Evolutionary conservation across 2,888 invertebrate species (phyloP).

Genomic region (Holacanthella duospinosa): DNA sequence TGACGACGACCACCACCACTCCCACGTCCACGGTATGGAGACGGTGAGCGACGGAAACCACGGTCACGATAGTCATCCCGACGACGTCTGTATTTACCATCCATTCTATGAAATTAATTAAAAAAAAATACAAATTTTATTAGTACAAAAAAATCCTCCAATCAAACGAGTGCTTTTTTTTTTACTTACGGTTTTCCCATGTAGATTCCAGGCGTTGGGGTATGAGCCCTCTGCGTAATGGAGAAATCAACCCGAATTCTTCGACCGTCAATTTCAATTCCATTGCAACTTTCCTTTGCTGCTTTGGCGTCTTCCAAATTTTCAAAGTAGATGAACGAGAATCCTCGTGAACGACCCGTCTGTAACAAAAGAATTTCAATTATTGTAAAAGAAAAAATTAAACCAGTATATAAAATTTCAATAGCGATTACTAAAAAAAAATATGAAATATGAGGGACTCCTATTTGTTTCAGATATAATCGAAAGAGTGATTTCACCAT

Average conservation of each 20-base stretch:
- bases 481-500: too few species aligned
- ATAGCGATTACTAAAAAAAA: conserved; percentile 11
- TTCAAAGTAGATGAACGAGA: conserved; percentile 90
- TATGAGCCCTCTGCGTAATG: conserved; percentile 89
- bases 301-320: conserved; percentile 76
- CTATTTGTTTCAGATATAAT: background rate
- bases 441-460: background rate
- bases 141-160: background rate
- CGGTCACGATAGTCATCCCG: conserved; percentile 34
- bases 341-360: conserved; percentile 89
- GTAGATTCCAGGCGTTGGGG: conserved; percentile 94
- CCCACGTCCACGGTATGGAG: conserved; percentile 58
- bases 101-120: too few species aligned
- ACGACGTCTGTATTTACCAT: conserved; percentile 39
- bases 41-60: conserved; percentile 52
- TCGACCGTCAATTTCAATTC: conserved; percentile 87
- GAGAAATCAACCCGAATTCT: conserved; percentile 91
- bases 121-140: background rate
- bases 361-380: conserved; percentile 43
- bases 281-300: conserved; percentile 86
- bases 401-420: background rate
- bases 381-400: conserved; percentile 3
- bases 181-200: conserved; percentile 80
- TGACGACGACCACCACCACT: too few species aligned
- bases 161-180: too few species aligned